Evolutionary conservation across 2,888 invertebrate genomes (phyloP), one percentile per base, ranked within the genome.

Genomic region (Clusia tigrina): DNA sequence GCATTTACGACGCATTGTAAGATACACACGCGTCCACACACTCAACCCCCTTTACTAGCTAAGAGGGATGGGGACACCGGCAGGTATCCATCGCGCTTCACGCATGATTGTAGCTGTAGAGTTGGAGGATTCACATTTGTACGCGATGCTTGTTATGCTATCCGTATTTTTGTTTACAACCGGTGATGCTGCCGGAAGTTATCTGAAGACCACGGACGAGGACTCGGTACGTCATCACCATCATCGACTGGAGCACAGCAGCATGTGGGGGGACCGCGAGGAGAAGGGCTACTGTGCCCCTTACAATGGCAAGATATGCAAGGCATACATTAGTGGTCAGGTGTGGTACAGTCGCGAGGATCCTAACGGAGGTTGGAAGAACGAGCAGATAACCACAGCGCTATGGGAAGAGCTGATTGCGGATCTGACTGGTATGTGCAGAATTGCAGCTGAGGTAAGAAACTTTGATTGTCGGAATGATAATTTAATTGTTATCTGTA

Each of bases 391-490:
- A 62, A 90, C 93, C 1, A 86, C 88, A 6, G 91, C 90, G 54
- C 85, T 96, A 23, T 95, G 94, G 94, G 90, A 91, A 70, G 95
- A 96, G 86, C 86, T 96, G 83, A 91, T 96, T 77, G 86, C 88
- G 10, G 89, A 89, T 60, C 85, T 95, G 48, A 88, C 88, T 63
- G 94, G 94, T 75, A 91, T 94, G 46, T 97, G 97, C 83, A 88
- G 92, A 64, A 89, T 89, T 69, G 92, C 92, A 63, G 96, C 96
- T 54, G 94, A 95, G 86, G 90, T 90, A 80, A 68, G 66, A 25
- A n/a, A n/a, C n/a, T n/a, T n/a, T n/a, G n/a, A n/a, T n/a, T n/a
- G n/a, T n/a, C n/a, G n/a, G n/a, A n/a, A n/a, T n/a, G n/a, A n/a
- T n/a, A n/a, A n/a, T n/a, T n/a, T n/a, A n/a, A n/a, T n/a, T n/a